Percentiles rank a stretch among this genome's conserved stretches.
phyloP scores from a whole-genome alignment of 2,113 vertebrate genomes.

The Eira barbara region DNA sequence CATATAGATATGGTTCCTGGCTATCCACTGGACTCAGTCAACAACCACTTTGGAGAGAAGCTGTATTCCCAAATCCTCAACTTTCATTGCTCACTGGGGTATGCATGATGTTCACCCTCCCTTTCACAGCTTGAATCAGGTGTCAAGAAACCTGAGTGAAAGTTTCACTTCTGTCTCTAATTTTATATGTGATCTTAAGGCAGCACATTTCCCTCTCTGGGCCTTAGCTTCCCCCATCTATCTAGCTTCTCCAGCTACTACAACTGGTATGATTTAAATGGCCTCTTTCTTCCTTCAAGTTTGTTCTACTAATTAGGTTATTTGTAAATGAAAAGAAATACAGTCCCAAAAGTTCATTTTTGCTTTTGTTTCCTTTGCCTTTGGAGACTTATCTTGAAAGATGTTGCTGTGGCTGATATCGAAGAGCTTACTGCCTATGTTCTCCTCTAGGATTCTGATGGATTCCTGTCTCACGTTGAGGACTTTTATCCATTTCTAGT shows the following conservation, averaged over 20 bases:
- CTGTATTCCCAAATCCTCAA: neutral
- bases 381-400: too few relatives aligned
- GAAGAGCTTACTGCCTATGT: too few relatives aligned
- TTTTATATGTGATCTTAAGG: neutral
- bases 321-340: conserved; percentile 22
- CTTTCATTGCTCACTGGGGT: neutral
- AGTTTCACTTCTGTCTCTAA: conserved; percentile 1
- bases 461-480: too few relatives aligned
- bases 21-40: neutral
- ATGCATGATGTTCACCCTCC: neutral
- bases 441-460: too few relatives aligned
- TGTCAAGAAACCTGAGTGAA: neutral
- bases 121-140: neutral
- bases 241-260: neutral
- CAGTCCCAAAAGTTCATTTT: too few relatives aligned
- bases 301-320: neutral
- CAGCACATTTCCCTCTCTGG: neutral
- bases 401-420: too few relatives aligned
- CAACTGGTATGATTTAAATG: neutral
- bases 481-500: too few relatives aligned
- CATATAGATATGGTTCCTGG: neutral
- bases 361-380: too few relatives aligned
- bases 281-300: neutral
- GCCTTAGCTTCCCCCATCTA: conserved; percentile 5
- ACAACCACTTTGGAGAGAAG: neutral